Base-by-base conservation (phyloP, 2,113 vertebrate species). In the Myiozetetes cayanensis region DNA sequence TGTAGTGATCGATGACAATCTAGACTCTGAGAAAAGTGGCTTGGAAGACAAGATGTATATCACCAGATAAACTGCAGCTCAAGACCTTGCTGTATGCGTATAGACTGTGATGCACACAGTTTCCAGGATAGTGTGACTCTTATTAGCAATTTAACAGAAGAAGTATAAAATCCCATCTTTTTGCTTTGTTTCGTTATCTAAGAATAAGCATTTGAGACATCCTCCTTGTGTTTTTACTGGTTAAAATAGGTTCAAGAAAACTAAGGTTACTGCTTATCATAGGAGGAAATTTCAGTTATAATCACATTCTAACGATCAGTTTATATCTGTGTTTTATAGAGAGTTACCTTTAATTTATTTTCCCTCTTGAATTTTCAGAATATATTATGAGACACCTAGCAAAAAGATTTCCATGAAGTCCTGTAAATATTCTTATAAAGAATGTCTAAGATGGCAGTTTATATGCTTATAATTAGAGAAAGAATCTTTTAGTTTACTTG, bases 341-440 rank as follows among this genome's bases (percentile, higher is more conserved):
- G 88, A 96, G 87, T 92, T 97, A 94, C 87, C 81, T 96, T 75
- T 92, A 93, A 85, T 97, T 97, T 96, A 96, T 97, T 97, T 97
- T 96, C 31, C 59, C 91, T 95, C 94, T 91, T 96, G 86, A 96
- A 96, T 96, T 97, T 98, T 97, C 76, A 95, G 67, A 65, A 94
- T 94, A 18, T 81, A 92, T 96, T 96, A 76, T 86, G 96, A 96
- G 87, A 96, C 87, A 95, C 23, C 74, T 90, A 92, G 85, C 58
- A 97, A 96, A 97, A 96, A 96, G 39, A 91, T 96, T 96, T 89
- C 70, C 75, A 50, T 90, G 49, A 56, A 47, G 39, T 96, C 80
- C 31, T 85, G 43, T 96, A 97, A 96, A 96, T 94, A 88, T 93
- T 96, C 96, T 96, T 91, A 92, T 80, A 78, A 96, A 97, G 89